Percentiles rank a stretch among this genome's conserved stretches.
These are phyloP conservation scores for Trypoxylus dichotomus DNA, from an alignment of 1,140 invertebrate species.

Conservation along the genomic window DNA sequence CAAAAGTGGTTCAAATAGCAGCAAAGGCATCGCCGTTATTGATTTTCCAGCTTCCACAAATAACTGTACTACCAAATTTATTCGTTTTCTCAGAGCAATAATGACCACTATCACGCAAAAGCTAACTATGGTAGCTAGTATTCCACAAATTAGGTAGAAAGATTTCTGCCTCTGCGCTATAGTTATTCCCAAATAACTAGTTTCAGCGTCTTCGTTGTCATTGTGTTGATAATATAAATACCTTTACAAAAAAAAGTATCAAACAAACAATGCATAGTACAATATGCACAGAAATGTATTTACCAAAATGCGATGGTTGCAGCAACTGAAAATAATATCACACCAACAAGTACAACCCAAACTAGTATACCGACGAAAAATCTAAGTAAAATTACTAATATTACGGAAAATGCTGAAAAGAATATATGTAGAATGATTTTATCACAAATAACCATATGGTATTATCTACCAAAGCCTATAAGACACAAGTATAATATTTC, in stretches of 20 bases:
- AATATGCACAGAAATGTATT: slow-evolving; percentile 40
- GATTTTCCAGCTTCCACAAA: slow-evolving; percentile 79
- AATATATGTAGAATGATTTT: slow-evolving; percentile 29
- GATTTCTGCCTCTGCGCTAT: slow-evolving; percentile 36
- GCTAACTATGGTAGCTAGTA: slow-evolving; percentile 65
- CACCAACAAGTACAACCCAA: slow-evolving; percentile 67
- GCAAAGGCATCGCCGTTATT: slow-evolving; percentile 66
- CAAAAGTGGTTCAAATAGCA: slow-evolving; percentile 76
- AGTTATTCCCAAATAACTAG: slow-evolving; percentile 25
- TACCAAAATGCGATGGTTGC: slow-evolving; percentile 71
- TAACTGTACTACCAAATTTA: slow-evolving; percentile 68
- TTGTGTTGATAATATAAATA: slow-evolving; percentile 38
- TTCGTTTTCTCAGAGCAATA: slow-evolving; percentile 72
- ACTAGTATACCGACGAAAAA: slow-evolving; percentile 67
- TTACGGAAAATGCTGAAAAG: slow-evolving; percentile 60
- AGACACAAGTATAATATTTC: slow-evolving; percentile 65
- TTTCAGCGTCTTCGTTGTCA: slow-evolving; percentile 2
- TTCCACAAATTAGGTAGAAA: slow-evolving; percentile 61
- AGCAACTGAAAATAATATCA: slow-evolving; percentile 61
- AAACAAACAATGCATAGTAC: neutral
- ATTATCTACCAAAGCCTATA: slow-evolving; percentile 62
- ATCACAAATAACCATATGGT: slow-evolving; percentile 19
- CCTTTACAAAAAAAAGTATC: slow-evolving; percentile 33
- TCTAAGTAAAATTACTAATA: slow-evolving; percentile 64
- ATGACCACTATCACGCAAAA: slow-evolving; percentile 68